These are phyloP conservation scores for Agraylea sexmaculata DNA, from an alignment of 1,140 invertebrate genomes.

Conservation along the genomic window DNA sequence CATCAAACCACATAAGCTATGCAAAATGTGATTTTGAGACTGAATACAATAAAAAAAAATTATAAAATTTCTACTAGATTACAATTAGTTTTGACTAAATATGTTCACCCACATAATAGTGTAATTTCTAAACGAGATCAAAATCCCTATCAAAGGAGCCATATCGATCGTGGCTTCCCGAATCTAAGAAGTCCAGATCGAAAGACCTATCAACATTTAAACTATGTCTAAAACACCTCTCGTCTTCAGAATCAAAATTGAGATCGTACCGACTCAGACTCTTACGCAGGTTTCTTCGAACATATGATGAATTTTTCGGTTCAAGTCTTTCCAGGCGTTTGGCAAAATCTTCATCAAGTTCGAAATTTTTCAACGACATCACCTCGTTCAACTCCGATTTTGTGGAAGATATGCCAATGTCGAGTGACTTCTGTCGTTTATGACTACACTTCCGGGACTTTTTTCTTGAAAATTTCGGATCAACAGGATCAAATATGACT, in stretches of 20 bases:
- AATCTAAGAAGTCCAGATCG: slow-evolving; percentile 19
- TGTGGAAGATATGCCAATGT: slow-evolving; percentile 13
- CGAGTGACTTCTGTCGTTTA: slow-evolving; percentile 17
- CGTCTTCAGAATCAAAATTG: slow-evolving; percentile 20
- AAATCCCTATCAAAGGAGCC: slow-evolving; percentile 21
- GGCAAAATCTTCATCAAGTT: slow-evolving; percentile 19
- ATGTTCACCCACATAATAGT: slow-evolving; percentile 7
- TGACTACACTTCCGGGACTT: slow-evolving; percentile 15
- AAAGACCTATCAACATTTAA: slow-evolving; percentile 19
- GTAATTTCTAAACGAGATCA: slow-evolving; percentile 19
- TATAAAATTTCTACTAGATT: slow-evolving; percentile 6
- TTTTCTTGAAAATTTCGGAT: slow-evolving; percentile 15
- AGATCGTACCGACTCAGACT: slow-evolving; percentile 18
- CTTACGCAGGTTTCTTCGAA: slow-evolving; percentile 15
- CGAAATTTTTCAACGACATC: slow-evolving; percentile 16
- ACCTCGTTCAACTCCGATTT: slow-evolving; percentile 11
- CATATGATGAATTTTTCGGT: slow-evolving; percentile 12
- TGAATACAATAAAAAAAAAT: too few relatives aligned
- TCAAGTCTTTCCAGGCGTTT: slow-evolving; percentile 18
- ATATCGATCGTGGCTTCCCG: slow-evolving; percentile 18
- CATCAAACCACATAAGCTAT: too few relatives aligned
- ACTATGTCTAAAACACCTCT: slow-evolving; percentile 19
- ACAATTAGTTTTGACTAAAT: slow-evolving; percentile 5
- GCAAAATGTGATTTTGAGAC: too few relatives aligned
- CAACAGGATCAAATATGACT: slow-evolving; percentile 10